phyloP scores from a whole-genome alignment of 2,113 vertebrate species.

The Phalacrocorax aristotelis region DNA sequence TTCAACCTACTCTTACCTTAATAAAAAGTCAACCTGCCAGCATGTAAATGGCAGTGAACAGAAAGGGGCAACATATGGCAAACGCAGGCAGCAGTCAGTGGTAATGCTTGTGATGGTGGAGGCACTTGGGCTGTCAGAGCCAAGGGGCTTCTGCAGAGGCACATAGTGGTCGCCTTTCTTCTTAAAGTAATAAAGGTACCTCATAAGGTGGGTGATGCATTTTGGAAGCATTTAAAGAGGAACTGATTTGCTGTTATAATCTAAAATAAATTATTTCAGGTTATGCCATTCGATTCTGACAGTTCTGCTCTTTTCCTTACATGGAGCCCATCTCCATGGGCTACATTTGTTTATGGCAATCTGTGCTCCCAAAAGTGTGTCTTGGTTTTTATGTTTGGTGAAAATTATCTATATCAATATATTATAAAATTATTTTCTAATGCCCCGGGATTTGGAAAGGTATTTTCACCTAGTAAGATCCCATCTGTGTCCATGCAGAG shows the following conservation, averaged over 20 bases:
- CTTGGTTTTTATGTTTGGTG: not conserved
- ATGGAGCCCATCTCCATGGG: accelerated
- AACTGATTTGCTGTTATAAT: not conserved
- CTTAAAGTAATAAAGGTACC: not conserved
- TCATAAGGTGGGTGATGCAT: accelerated
- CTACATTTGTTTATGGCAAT: not conserved
- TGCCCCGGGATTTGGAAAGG: not conserved
- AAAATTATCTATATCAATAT: not conserved
- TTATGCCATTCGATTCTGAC: not conserved
- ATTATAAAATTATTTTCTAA: not conserved
- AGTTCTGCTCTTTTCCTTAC: not conserved
- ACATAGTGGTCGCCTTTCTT: not conserved
- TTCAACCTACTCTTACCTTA: not conserved
- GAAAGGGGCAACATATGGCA: not conserved
- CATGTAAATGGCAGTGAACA: not conserved
- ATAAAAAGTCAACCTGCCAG: conserved; percentile 34
- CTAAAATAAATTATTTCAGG: not conserved
- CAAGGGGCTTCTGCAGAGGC: not conserved
- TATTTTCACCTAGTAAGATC: not conserved
- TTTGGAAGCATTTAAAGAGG: not conserved
- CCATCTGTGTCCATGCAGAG: not conserved
- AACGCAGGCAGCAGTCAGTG: not conserved
- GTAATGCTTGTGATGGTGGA: not conserved
- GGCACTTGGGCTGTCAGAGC: not conserved
- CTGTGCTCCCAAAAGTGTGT: not conserved